Conservation (phyloP, 1,140 invertebrate genomes). For the Andrena cerasifolii region DNA sequence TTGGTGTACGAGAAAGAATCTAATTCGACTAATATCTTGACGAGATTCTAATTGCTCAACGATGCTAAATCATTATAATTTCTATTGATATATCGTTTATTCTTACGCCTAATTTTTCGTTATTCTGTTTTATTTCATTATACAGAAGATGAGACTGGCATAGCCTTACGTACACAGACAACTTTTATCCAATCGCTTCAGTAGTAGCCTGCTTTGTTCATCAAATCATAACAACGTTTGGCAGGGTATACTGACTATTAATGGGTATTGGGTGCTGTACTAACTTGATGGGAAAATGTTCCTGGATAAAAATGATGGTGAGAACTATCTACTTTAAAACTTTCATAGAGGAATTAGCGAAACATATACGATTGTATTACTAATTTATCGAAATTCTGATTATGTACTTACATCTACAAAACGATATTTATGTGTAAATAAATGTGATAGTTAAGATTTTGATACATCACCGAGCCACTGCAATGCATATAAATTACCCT, state of each 20-base stretch:
- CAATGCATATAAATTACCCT: not conserved
- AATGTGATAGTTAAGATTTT: too few relatives aligned
- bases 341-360: constrained; percentile 3
- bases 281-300: constrained; percentile 24
- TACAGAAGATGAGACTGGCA: constrained; percentile 72
- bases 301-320: not conserved
- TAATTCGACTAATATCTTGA: not conserved
- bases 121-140: constrained; percentile 58
- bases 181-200: constrained; percentile 67
- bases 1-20: not conserved
- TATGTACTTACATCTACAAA: not conserved
- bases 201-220: constrained; percentile 37
- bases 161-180: constrained; percentile 68
- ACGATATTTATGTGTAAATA: not conserved
- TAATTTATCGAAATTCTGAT: not conserved
- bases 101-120: constrained; percentile 57
- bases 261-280: not conserved
- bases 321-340: constrained; percentile 10
- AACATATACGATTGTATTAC: constrained; percentile 1
- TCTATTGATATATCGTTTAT: constrained; percentile 27
- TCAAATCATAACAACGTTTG: constrained; percentile 38
- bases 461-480: not conserved
- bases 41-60: not conserved
- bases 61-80: constrained; percentile 17
- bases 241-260: constrained; percentile 26